Conservation (phyloP, 2,113 vertebrate species). For the Macroglossus sobrinus region DNA sequence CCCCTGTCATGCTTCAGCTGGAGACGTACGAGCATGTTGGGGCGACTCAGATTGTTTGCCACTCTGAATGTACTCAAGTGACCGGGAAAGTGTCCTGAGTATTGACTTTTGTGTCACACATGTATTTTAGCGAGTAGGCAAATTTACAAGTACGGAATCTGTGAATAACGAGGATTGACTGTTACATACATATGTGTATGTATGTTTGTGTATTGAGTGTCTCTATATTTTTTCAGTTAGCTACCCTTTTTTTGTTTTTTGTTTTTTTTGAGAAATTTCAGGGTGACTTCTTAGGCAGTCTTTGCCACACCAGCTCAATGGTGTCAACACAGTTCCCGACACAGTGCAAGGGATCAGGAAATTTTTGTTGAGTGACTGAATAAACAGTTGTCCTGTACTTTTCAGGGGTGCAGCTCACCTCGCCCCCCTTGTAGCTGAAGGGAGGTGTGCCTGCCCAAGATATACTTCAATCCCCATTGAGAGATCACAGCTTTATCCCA, state of each 20-base stretch:
- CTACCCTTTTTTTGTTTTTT: neutral
- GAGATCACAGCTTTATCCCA: neutral
- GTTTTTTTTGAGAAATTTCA: neutral
- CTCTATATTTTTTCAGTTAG: neutral
- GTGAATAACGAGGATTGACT: neutral
- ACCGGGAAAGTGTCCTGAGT: neutral
- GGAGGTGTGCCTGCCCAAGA: neutral
- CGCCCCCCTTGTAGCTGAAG: neutral
- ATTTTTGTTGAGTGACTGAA: neutral
- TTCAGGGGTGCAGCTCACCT: neutral
- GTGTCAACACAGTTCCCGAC: neutral
- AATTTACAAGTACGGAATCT: neutral
- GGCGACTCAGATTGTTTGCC: neutral
- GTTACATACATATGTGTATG: neutral
- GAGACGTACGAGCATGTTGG: rapidly evolving
- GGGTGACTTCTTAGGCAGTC: neutral
- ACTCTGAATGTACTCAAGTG: neutral
- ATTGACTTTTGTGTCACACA: neutral
- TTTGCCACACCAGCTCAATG: neutral
- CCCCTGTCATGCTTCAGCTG: neutral
- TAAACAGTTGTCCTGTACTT: neutral
- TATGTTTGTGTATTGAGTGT: neutral
- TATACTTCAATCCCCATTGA: neutral
- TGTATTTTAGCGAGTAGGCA: neutral
- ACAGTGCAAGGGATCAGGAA: neutral